Percentiles rank a stretch among this genome's conserved stretches.
Conservation (phyloP, 1,140 invertebrate species). For the Camponotus pennsylvanicus region DNA sequence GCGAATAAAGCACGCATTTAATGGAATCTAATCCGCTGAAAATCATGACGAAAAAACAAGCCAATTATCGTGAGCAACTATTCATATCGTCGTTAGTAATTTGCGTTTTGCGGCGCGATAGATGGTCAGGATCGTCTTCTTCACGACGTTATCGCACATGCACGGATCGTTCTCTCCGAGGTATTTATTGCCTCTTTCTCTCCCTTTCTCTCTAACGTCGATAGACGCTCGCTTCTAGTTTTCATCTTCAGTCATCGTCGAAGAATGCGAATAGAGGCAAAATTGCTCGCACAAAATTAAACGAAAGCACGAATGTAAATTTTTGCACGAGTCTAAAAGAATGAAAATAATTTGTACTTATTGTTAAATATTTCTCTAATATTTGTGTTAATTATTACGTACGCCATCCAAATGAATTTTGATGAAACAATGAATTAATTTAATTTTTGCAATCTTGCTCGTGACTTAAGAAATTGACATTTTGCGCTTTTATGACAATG, state of each 20-base stretch:
- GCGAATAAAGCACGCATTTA: conserved; percentile 24
- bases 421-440: background rate
- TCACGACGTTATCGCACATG: conserved; percentile 44
- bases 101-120: conserved; percentile 41
- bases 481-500: background rate
- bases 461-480: background rate
- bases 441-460: background rate
- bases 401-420: background rate
- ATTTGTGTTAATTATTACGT: background rate
- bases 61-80: conserved; percentile 74
- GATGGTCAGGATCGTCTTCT: conserved; percentile 51
- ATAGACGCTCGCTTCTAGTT: background rate
- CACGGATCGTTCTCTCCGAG: conserved; percentile 5
- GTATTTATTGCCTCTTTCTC: conserved; percentile 25
- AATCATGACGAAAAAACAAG: conserved; percentile 52
- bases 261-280: conserved; percentile 5
- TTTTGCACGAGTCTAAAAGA: background rate
- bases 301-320: background rate
- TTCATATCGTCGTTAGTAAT: conserved; percentile 72
- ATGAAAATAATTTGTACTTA: background rate
- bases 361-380: background rate
- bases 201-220: background rate
- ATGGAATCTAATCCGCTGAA: conserved; percentile 1
- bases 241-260: background rate
- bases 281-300: conserved; percentile 3